Evolutionary conservation across 2,888 invertebrate species (phyloP), one percentile per base, ranked within the genome.

Genomic region (Drosophila monieri): DNA sequence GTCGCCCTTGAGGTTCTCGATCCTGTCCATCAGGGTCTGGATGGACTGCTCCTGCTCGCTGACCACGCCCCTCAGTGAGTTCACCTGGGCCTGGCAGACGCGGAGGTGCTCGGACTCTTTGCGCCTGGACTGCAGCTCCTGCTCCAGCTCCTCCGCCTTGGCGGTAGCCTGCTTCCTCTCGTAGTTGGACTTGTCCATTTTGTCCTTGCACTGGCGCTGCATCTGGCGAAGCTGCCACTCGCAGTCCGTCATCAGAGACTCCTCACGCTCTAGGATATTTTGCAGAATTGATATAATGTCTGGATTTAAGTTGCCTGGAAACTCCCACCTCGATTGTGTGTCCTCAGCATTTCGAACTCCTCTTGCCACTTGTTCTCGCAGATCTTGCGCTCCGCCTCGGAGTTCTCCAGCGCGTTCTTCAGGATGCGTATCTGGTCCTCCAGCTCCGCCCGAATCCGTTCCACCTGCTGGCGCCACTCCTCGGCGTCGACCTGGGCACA

Each of bases 191-290:
- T 95, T 95, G 70, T 93, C 93, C 23, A 94, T 74, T 78, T 93
- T 93, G 74, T 93, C 93, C 76, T 96, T 94, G 60, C 95, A 95
- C 8, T 93, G 92, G 78, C 94, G 94, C 91, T 96, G 95, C 80
- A 96, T 93, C 90, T 96, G 95, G 39, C 96, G 90, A 89, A 96
- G 92, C 92, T 96, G 96, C 96, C 96, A 96, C 92, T 96, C 96
- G 91, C 96, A 96, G 92, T 96, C 96, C 3, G 94, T 94, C 76
- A 96, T 92, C 85, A 96, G 93, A 62, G 94, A 93, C 83, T 96
- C 95, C 52, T 96, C 96, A 52, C 95, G 93, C 54, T 95, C 93
- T 55, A 44, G 49, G 15, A 32, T 2, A 3, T 10, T 1, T 10
- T 0, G 64, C 37, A 9, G 0, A 6, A 8, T 27, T 3, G 3